Evolutionary conservation across 2,113 vertebrate species (phyloP), one percentile per base, ranked within the genome.

Genomic region (Myrmophylax atrothorax): DNA sequence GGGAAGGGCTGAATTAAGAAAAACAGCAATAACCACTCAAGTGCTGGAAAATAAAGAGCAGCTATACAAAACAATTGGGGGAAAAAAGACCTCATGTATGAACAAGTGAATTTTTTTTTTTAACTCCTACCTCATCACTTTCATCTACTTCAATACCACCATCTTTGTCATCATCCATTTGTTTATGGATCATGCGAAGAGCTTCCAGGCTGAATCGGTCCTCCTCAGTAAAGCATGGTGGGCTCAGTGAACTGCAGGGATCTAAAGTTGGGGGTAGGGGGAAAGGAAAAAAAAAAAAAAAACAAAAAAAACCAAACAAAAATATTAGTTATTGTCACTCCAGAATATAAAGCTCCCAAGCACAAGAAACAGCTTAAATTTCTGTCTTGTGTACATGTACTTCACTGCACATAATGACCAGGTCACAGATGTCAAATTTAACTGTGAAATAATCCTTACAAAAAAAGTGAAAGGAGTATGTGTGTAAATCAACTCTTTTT

Each of bases 151-250:
- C 99, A 35, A 99, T 99, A 10, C 99, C 99, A 25, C 99, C 99
- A 38, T 99, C 99, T 73, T 99, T 99, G 98, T 99, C 99, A 75
- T 99, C 99, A 46, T 99, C 99, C 98, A 99, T 99, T 95, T 99
- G 99, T 85, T 99, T 99, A 95, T 99, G 99, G 96, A 99, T 99
- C 97, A 98, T 99, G 28, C 99, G 98, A 74, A 99, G 98, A 47
- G 99, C 99, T 95, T 99, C 99, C 35, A 99, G 97, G 84, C 99
- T 99, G 97, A 98, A 99, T 74, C 99, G 98, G 83, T 99, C 99
- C 56, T 98, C 99, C 75, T 99, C 99, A 22, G 98, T 98, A 67
- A 99, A 98, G 97, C 99, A 99, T 0, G 99, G 99, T 7, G 99
- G 99, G 91, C 98, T 99, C 95, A 99, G 97, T 3, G 96, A 98